Base-by-base conservation (phyloP, 2,113 vertebrate genomes). In the Saccopteryx leptura region DNA sequence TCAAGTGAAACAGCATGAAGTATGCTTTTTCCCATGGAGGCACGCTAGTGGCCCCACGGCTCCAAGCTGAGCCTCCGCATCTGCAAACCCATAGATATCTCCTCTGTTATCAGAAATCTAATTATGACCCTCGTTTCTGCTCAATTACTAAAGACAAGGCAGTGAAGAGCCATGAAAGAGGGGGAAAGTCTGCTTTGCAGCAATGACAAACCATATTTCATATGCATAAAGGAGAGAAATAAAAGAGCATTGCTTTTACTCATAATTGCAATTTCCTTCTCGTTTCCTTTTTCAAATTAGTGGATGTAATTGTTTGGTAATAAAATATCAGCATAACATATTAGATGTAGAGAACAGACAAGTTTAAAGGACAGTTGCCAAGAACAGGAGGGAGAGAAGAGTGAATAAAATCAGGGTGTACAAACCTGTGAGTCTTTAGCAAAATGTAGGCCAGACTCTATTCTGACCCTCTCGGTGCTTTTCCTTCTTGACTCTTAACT, bases 251-350 rank as follows among this genome's bases (percentile, higher is more conserved):
- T 98, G 96, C 97, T 98, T 97, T 98, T 97, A 97, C 96, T 97
- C 94, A 97, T 97, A 97, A 98, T 97, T 98, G 97, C 96, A 98
- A 98, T 98, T 98, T 98, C 97, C 97, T 98, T 96, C 97, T 98
- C 90, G 83, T 97, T 98, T 98, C 97, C 97, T 97, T 97, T 97
- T 98, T 97, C 97, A 97, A 98, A 97, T 98, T 97, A 98, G 97
- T 97, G 97, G 90, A 98, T 97, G 90, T 98, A 97, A 98, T 98
- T 98, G 97, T 98, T 97, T 98, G 97, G 97, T 98, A 97, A 97
- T 97, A 97, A 98, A 98, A 97, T 98, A 98, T 97, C 97, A 97
- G 96, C 97, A 97, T 97, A 97, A 98, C 97, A 98, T 98, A 97
- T 97, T 97, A 97, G 97, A 97, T 76, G 96, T 97, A 97, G 94